These are phyloP conservation scores for Alviniconcha strummeri DNA, from an alignment of 2,888 invertebrate genomes.

Conservation along the genomic window DNA sequence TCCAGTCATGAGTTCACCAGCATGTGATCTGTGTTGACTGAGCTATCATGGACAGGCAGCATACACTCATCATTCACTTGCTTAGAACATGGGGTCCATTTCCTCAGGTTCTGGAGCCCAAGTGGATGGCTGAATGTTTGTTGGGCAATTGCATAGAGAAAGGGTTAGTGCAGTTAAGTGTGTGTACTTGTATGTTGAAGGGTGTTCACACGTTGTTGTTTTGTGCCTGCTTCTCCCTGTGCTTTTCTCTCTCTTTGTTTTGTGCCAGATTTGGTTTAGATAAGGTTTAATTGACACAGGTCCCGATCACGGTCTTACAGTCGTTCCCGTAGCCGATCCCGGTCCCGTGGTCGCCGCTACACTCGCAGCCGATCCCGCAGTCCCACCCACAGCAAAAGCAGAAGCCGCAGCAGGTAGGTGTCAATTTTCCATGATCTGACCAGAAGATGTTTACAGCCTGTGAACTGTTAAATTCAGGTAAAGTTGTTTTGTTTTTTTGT, in stretches of 20 bases:
- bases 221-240: too few species aligned
- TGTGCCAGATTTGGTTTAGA: neutral
- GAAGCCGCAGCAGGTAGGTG: slow-evolving; percentile 24
- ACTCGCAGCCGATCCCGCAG: slow-evolving; percentile 38
- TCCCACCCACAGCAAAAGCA: slow-evolving; percentile 37
- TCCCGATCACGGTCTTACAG: slow-evolving; percentile 44
- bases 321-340: slow-evolving; percentile 51
- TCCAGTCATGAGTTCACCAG: too few species aligned
- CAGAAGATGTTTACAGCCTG: too few species aligned
- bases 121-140: too few species aligned
- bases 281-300: slow-evolving; percentile 24
- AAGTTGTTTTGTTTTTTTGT: neutral
- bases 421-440: too few species aligned
- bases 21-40: too few species aligned
- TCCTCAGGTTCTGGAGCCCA: too few species aligned
- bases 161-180: neutral
- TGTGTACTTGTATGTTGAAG: neutral
- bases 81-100: too few species aligned
- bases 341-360: slow-evolving; percentile 41
- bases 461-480: too few species aligned
- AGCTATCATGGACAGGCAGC: too few species aligned
- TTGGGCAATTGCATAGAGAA: too few species aligned
- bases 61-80: too few species aligned
- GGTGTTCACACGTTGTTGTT: neutral
- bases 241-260: neutral